Evolutionary conservation across 2,888 invertebrate genomes (phyloP).

Genomic region (Anoplius nigerrimus): DNA sequence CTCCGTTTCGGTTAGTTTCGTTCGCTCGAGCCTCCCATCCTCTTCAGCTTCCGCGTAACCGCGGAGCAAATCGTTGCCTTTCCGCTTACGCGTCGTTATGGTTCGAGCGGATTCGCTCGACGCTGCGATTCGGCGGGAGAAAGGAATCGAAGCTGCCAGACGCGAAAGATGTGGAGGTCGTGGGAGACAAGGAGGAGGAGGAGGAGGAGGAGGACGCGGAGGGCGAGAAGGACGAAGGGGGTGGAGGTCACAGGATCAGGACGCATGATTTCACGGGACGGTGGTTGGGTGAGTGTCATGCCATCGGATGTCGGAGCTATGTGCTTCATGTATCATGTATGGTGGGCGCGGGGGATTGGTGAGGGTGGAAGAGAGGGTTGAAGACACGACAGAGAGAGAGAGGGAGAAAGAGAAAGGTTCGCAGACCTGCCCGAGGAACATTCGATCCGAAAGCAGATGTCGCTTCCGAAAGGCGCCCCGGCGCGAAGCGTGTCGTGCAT

Average conservation of each 20-base stretch:
- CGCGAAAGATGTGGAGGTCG: slow-evolving; percentile 24
- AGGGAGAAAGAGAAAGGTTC: slow-evolving; percentile 32
- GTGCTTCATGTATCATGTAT: slow-evolving; percentile 64
- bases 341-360: neutral
- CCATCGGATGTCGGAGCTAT: slow-evolving; percentile 60
- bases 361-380: neutral
- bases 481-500: slow-evolving; percentile 35
- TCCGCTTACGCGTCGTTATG: too few species aligned
- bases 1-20: too few species aligned
- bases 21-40: too few species aligned
- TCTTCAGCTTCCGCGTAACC: too few species aligned
- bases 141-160: neutral
- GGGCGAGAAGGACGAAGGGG: slow-evolving; percentile 31
- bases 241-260: slow-evolving; percentile 60
- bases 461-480: slow-evolving; percentile 51
- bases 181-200: slow-evolving; percentile 23
- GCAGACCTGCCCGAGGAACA: slow-evolving; percentile 50
- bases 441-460: slow-evolving; percentile 62
- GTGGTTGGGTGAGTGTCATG: slow-evolving; percentile 69
- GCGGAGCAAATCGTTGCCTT: too few species aligned
- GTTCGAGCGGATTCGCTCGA: too few species aligned
- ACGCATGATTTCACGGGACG: slow-evolving; percentile 72
- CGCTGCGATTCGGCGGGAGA: too few species aligned
- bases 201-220: slow-evolving; percentile 19
- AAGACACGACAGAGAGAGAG: neutral